phyloP scores from a whole-genome alignment of 2,888 invertebrate genomes.

The Euplexia lucipara region DNA sequence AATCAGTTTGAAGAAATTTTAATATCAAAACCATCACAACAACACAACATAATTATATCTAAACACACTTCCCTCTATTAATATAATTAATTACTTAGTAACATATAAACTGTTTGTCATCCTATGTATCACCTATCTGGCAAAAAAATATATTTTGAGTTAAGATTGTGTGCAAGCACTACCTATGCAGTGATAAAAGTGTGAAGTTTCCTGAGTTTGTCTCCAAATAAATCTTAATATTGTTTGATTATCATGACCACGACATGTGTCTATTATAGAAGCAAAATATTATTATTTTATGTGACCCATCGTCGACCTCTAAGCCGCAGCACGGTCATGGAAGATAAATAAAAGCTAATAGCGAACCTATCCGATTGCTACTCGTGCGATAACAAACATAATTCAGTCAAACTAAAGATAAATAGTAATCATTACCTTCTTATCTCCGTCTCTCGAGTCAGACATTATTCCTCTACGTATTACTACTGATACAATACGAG shows the following conservation, averaged over 20 bases:
- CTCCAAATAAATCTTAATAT: background rate
- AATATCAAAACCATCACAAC: background rate
- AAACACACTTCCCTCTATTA: background rate
- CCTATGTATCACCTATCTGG: background rate
- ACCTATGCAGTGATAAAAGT: conserved; percentile 20
- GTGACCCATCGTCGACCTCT: conserved; percentile 78
- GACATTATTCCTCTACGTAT: conserved; percentile 78
- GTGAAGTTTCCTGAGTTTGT: background rate
- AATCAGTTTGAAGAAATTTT: background rate
- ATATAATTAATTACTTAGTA: background rate
- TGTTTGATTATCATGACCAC: conserved; percentile 13
- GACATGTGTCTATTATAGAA: conserved; percentile 8
- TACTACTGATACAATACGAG: conserved; percentile 58
- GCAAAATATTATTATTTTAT: conserved; percentile 40
- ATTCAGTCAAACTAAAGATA: conserved; percentile 71
- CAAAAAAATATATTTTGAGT: background rate
- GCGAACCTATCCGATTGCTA: conserved; percentile 59
- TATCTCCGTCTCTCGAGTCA: conserved; percentile 79
- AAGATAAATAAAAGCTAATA: conserved; percentile 75
- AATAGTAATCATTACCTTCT: conserved; percentile 82
- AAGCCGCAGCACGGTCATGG: conserved; percentile 78
- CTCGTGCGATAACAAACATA: conserved; percentile 61
- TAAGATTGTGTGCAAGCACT: conserved; percentile 12
- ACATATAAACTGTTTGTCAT: background rate
- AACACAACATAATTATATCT: conserved; percentile 2